These are phyloP conservation scores for Petrolisthes cinctipes DNA, from an alignment of 2,888 invertebrate species.

Conservation along the genomic window DNA sequence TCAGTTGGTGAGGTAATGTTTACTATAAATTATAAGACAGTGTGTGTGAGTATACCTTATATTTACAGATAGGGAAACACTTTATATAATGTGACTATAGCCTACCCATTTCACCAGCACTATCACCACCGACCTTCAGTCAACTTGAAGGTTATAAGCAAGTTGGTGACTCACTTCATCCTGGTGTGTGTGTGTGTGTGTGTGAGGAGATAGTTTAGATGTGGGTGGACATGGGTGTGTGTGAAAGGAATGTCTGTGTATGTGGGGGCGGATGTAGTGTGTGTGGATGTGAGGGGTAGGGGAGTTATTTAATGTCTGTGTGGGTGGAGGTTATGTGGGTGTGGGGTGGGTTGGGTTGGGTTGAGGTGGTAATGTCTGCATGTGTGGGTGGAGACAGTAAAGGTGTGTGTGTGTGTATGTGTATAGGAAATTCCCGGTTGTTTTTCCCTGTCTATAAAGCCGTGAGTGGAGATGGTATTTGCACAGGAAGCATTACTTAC, in stretches of 20 bases:
- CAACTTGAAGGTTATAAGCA: background rate
- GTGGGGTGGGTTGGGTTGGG: background rate
- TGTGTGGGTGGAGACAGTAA: background rate
- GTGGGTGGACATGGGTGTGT: background rate
- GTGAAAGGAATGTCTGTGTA: background rate
- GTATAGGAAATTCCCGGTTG: background rate
- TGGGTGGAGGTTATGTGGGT: background rate
- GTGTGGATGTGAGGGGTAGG: background rate
- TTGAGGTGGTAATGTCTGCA: background rate
- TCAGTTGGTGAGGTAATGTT: too few relatives aligned
- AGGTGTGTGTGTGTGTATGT: background rate
- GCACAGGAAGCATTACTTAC: too few relatives aligned
- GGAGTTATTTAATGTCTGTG: background rate
- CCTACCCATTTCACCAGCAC: background rate
- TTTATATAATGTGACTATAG: background rate
- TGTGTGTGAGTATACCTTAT: too few relatives aligned
- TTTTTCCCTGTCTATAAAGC: too few relatives aligned
- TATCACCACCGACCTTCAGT: background rate
- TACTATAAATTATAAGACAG: too few relatives aligned
- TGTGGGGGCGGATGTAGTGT: background rate
- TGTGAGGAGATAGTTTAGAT: background rate
- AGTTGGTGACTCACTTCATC: conserved; percentile 1
- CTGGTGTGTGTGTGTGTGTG: background rate
- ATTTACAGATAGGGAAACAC: too few relatives aligned
- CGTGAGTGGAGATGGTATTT: too few relatives aligned